These are phyloP conservation scores for Poicephalus meyeri DNA, from an alignment of 2,113 vertebrate species.

Conservation along the genomic window DNA sequence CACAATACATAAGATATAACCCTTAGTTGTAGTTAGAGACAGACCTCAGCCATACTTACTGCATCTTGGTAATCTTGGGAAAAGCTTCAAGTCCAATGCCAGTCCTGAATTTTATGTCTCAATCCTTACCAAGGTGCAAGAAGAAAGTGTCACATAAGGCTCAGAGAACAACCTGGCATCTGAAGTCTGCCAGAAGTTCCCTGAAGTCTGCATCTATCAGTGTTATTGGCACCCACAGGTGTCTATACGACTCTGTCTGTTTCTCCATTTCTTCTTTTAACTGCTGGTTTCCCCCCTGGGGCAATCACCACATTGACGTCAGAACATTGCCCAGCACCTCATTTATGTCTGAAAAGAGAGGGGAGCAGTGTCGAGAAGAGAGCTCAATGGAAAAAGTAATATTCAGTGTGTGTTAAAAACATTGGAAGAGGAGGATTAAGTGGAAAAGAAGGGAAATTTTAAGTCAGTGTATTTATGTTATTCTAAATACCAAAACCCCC, in stretches of 20 bases:
- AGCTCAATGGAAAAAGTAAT: slow-evolving; percentile 61
- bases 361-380: slow-evolving; percentile 31
- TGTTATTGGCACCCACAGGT: slow-evolving; percentile 22
- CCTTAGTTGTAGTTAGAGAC: background rate
- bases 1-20: background rate
- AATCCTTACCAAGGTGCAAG: background rate
- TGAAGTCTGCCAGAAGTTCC: background rate
- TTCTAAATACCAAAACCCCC: background rate
- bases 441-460: slow-evolving; percentile 44
- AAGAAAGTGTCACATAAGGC: background rate
- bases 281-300: background rate
- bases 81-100: background rate
- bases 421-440: slow-evolving; percentile 27
- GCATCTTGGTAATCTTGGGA: background rate
- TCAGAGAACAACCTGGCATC: background rate
- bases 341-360: slow-evolving; percentile 52
- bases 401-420: slow-evolving; percentile 52
- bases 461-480: slow-evolving; percentile 46
- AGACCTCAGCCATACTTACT: background rate
- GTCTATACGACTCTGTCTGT: slow-evolving; percentile 32
- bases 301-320: slow-evolving; percentile 58
- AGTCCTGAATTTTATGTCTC: background rate
- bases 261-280: slow-evolving; percentile 46
- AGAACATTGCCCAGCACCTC: slow-evolving; percentile 59
- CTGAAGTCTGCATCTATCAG: slow-evolving; percentile 33